Percentiles rank a stretch among this genome's conserved stretches.
Evolutionary conservation across 2,113 vertebrate genomes (phyloP).

Genomic region (Catharus bicknelli): DNA sequence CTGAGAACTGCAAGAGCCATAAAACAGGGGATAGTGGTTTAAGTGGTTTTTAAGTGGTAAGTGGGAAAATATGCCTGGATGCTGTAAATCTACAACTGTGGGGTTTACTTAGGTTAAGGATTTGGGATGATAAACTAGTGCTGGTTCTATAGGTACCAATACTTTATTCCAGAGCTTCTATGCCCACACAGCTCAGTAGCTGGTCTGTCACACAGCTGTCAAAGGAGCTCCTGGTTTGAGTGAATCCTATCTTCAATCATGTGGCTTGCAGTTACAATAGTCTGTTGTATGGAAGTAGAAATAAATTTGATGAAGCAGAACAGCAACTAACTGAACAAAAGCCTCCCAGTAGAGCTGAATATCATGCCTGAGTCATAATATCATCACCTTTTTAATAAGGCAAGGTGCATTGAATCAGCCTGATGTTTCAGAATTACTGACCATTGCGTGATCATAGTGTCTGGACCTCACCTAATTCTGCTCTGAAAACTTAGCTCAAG

Average conservation of each 20-base stretch:
- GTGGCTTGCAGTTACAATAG: background rate
- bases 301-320: background rate
- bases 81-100: background rate
- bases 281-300: background rate
- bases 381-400: background rate
- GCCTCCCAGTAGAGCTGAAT: background rate
- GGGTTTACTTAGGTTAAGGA: background rate
- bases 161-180: background rate
- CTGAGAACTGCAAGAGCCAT: background rate
- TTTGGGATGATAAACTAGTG: background rate
- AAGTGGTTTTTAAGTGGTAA: background rate
- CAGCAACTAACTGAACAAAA: background rate
- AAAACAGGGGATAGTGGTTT: background rate
- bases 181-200: background rate
- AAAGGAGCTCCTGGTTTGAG: background rate
- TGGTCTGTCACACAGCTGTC: background rate
- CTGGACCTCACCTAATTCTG: background rate
- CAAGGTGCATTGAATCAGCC: background rate
- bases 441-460: background rate
- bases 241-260: background rate
- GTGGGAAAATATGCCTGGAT: background rate
- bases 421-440: background rate
- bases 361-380: background rate
- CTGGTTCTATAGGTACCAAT: background rate
- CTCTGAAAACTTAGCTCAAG: background rate